Evolutionary conservation across 2,797 vertebrate species (phyloP), one percentile per base, ranked within the genome.

Genomic region (Sebastes steindachneri): DNA sequence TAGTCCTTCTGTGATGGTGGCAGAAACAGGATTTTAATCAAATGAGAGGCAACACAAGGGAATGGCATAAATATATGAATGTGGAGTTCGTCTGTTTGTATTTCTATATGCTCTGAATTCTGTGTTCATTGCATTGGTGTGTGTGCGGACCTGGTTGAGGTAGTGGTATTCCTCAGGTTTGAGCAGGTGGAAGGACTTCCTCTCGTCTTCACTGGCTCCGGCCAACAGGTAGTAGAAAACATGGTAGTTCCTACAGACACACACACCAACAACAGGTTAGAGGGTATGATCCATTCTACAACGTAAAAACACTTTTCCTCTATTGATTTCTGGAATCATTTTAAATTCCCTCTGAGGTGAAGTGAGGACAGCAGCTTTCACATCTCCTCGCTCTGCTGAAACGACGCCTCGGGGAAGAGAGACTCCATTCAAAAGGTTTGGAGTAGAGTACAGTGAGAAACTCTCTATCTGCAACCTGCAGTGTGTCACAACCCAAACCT

Each of bases 131-230:
- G 51, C 3, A 3, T 37, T 17, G 2, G n/a, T 45, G 29, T 57
- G 28, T 48, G 64, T 12, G 55, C 82, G 11, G 83, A 98, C 97
- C 96, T 98, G 97, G 92, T 97, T 97, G 75, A 98, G 96, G 92
- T 97, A 98, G 96, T 98, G 97, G 90, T 98, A 98, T 81, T 96
- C 97, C 91, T 98, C 97, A 53, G 97, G 97, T 76, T 95, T 93
- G 83, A 97, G 96, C 92, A 98, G 96, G 71, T 98, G 97, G 90
- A 98, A 98, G 5, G 95, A 92, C 78, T 95, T 95, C 91, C 96
- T 97, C 91, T 98, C 97, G 45, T 98, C 97, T 82, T 98, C 97
- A 53, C 95, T 97, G 48, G 97, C 96, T 92, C 97, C 97, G 63
- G 97, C 97, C 94, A 98, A 92, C 55, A 98, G 88, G 85, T 95